These are phyloP conservation scores for Rhingia campestris DNA, from an alignment of 2,888 invertebrate species.

Conservation along the genomic window DNA sequence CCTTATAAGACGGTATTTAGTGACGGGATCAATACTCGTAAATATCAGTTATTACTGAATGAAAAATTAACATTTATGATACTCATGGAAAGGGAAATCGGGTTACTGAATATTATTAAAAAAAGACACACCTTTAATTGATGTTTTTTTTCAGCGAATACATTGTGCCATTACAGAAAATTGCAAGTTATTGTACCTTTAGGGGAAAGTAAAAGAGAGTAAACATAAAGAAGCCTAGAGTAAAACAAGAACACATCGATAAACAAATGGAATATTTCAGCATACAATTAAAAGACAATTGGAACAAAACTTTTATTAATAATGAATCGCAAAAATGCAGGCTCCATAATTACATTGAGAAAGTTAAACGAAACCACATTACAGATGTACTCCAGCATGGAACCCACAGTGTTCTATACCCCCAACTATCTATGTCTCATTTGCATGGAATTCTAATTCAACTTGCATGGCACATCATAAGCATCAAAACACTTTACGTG, in stretches of 20 bases:
- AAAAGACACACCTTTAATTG: constrained; percentile 26
- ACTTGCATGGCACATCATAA: constrained; percentile 9
- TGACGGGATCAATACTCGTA: constrained; percentile 4
- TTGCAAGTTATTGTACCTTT: too few species aligned
- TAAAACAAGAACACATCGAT: too few species aligned
- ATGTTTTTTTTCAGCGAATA: neutral
- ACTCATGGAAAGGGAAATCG: constrained; percentile 48
- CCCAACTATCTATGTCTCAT: constrained; percentile 18
- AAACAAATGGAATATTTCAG: too few species aligned
- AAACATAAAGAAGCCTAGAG: too few species aligned
- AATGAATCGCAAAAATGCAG: neutral
- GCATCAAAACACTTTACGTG: neutral
- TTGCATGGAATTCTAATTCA: constrained; percentile 28
- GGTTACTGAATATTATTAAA: constrained; percentile 39
- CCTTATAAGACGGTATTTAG: constrained; percentile 28
- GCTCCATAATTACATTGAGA: constrained; percentile 13
- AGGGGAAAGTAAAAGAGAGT: too few species aligned
- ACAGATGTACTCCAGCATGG: constrained; percentile 1
- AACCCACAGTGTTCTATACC: constrained; percentile 5
- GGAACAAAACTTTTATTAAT: too few species aligned
- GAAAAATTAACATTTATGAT: constrained; percentile 45
- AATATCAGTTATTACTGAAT: constrained; percentile 42
- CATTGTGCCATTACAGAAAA: too few species aligned
- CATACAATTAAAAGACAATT: too few species aligned
- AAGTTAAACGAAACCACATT: constrained; percentile 11